Base-by-base conservation (phyloP, 2,888 invertebrate genomes). In the Napeogenes inachia region DNA sequence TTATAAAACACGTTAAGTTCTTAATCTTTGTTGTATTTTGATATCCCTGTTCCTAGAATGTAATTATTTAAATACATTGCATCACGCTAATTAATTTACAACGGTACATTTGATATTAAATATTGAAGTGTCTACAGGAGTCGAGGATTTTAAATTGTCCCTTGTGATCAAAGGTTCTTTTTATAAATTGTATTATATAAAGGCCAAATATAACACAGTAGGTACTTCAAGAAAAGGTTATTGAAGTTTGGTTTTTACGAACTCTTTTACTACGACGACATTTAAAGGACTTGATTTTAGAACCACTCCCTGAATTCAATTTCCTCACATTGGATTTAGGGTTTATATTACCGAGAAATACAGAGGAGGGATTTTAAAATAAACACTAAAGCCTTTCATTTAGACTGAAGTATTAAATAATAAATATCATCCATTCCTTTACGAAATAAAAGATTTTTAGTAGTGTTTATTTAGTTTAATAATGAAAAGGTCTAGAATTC, bases 261-360 rank as follows among this genome's bases (percentile, higher is more conserved):
- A 73, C 70, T 70, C 68, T 65, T 65, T 35, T 6, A 21, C 21
- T 21, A 71, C 68, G 73, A 77, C 76, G 72, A 79, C 78, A 77
- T 77, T 76, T 73, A 77, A 76, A 78, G 73, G 75, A 61, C 56
- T 73, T 72, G 70, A 68, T 72, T 65, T 64, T 66, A 64, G 60
- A 65, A 68, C 66, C 75, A 74, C 75, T 74, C 74, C 73, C 72
- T 68, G 68, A 75, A 71, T 75, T 70, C 68, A 69, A 73, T 73
- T 72, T 71, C 64, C 70, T 64, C 66, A 70, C 71, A 71, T 67
- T 68, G 63, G 68, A 60, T 58, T 62, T 62, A 66, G 57, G 57
- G 54, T 46, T 57, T 57, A 63, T 63, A 56, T 57, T 63, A 45
- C 38, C 56, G 46, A 56, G 57, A 38, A 54, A 57, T 54, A 54